Evolutionary conservation across 2,797 vertebrate species (phyloP), one percentile per base, ranked within the genome.

Genomic region (Tragelaphus oryx): DNA sequence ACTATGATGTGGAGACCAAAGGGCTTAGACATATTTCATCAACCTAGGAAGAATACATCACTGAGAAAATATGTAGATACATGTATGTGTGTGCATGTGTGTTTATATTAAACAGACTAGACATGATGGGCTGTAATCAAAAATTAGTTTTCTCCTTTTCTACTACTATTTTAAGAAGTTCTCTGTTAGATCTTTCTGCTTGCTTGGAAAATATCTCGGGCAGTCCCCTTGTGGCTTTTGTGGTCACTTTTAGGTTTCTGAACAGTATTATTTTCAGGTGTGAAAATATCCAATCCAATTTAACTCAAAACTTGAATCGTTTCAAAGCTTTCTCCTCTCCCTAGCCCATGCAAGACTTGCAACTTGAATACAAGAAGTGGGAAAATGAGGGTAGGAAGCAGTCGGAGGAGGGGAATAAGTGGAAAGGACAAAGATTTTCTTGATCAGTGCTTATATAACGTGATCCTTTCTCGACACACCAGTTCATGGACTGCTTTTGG

Each of bases 211-310:
- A 88, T 50, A 46, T 62, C 37, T 94, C 14, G 59, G 65, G 17
- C 89, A 91, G 6, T 79, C 89, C 16, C 8, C 22, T 59, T 85
- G 54, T 54, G 37, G 60, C 1, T 84, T 86, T 71, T 91, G 50
- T 92, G 60, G 68, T 83, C 46, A 75, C 60, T 90, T 91, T 90
- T 1, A n/a, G 17, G 18, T 30, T 87, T 65, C 80, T 85, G 18
- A 89, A 33, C 14, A 65, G n/a, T 83, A 92, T 88, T 90, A 41
- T 95, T 93, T 93, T 96, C 75, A 94, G 55, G 55, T 89, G 54
- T 90, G 50, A 96, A 96, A 92, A 88, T 89, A 94, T 44, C 46
- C 55, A 87, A 33, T 79, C 55, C 28, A 82, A 79, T 79, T 79
- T 62, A 78, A 97, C 55, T 87, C 71, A 91, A 94, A 96, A 89